These are phyloP conservation scores for Montipora efflorescens DNA, from an alignment of 64 coral and sea anemone genomes.

Conservation along the genomic window DNA sequence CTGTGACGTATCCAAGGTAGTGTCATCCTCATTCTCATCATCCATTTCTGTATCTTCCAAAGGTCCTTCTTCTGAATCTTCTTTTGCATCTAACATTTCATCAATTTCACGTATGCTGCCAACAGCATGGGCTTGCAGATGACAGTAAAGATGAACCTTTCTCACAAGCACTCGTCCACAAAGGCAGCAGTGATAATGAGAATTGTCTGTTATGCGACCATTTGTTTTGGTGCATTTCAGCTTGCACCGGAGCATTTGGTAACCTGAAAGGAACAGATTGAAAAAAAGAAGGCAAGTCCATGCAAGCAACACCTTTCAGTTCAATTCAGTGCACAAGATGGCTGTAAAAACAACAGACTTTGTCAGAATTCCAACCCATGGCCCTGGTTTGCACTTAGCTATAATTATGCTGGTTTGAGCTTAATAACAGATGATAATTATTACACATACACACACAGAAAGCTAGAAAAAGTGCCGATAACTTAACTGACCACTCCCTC, in stretches of 20 bases:
- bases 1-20: constrained; percentile 70
- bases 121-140: constrained; percentile 84
- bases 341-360: background rate
- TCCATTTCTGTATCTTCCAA: constrained; percentile 85
- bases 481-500: too few species aligned
- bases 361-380: background rate
- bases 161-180: constrained; percentile 88
- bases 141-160: constrained; percentile 91
- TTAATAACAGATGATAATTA: too few species aligned
- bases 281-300: background rate
- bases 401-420: too few species aligned
- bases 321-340: too few species aligned
- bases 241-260: constrained; percentile 90
- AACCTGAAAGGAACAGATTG: constrained; percentile 47
- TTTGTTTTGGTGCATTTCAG: constrained; percentile 79
- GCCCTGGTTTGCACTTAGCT: too few species aligned
- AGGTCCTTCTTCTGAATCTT: constrained; percentile 75
- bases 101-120: constrained; percentile 85
- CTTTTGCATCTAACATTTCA: constrained; percentile 76
- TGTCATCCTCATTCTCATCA: constrained; percentile 61
- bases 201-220: constrained; percentile 89
- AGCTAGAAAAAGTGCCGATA: too few species aligned
- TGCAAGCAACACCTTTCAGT: background rate
- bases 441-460: too few species aligned
- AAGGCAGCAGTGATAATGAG: constrained; percentile 95